phyloP scores from a whole-genome alignment of 2,888 invertebrate genomes.

The Cenopis cana region DNA sequence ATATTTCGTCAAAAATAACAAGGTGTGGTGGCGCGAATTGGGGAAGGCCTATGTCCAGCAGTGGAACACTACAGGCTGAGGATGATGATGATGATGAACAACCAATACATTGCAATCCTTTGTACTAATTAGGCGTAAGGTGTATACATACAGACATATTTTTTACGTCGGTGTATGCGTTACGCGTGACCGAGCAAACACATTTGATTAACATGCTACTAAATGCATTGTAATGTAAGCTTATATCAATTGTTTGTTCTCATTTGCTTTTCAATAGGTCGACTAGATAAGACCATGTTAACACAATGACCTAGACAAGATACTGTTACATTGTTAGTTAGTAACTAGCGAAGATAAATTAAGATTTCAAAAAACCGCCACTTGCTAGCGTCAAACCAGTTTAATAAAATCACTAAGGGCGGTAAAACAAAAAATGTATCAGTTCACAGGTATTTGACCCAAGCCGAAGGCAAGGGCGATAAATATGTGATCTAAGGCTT shows the following conservation, averaged over 20 bases:
- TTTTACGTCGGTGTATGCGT: slow-evolving; percentile 1
- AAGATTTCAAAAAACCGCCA: too few relatives aligned
- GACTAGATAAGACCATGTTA: neutral
- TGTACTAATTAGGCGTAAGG: neutral
- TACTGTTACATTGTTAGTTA: neutral
- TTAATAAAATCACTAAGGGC: too few relatives aligned
- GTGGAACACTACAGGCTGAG: too few relatives aligned
- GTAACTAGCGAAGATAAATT: neutral
- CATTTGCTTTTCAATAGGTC: neutral
- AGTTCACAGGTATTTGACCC: too few relatives aligned
- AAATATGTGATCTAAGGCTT: too few relatives aligned
- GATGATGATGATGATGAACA: too few relatives aligned
- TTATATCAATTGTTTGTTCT: neutral
- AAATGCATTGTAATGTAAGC: slow-evolving; percentile 9
- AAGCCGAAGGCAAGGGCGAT: too few relatives aligned
- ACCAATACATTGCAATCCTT: neutral
- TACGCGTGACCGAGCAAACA: slow-evolving; percentile 26
- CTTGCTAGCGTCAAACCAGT: too few relatives aligned
- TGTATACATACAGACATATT: neutral
- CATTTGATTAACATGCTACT: slow-evolving; percentile 13
- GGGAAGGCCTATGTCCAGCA: too few relatives aligned
- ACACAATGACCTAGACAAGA: slow-evolving; percentile 1
- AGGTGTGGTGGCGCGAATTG: too few relatives aligned
- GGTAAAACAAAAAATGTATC: too few relatives aligned
- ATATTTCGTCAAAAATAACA: too few relatives aligned